Base-by-base conservation (phyloP, 2,888 invertebrate genomes). In the Hololepta plana region DNA sequence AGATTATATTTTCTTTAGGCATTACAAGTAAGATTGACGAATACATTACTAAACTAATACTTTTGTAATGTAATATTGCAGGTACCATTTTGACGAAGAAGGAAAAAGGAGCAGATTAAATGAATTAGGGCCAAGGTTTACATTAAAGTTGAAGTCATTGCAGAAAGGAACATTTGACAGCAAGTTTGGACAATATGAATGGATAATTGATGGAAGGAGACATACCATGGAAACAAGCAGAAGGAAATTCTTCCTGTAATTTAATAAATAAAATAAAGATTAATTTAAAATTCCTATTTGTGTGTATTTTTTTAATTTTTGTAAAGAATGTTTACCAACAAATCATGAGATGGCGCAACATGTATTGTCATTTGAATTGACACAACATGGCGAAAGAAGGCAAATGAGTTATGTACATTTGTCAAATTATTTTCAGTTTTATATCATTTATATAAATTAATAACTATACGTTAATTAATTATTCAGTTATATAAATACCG, bases 101-200 rank as follows among this genome's bases (percentile, higher is more conserved):
- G 73, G 74, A 1, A 72, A 70, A 41, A 64, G 64, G 10, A 72
- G 75, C 0, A 72, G 66, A 40, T 60, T 98, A 17, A 70, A 81
- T 29, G 98, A 99, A 54, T 55, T 98, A n/a, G 98, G 98, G 0
- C 98, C 98, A 0, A 62, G 95, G 38, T 98, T 99, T 56, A 99
- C 98, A 0, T 56, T 98, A 17, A 84, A 84, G 49, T 57, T 98
- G 34, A 65, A 81, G 33, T 93, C 90, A 1, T 57, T 98, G 22
- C 98, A 98, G 51, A 85, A 88, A 49, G 98, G 98, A 25, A 88
- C 90, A 0, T 98, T 98, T 55, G 91, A 96, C 55, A 84, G 90
- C 24, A 91, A 93, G 57, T 79, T 72, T 42, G 98, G 96, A 1
- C 90, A 98, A 53, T 99, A 81, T 51, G 85, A 93, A 51, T 99